Evolutionary conservation across 2,113 vertebrate species (phyloP), one percentile per base, ranked within the genome.

Genomic region (Protobothrops flavoviridis): DNA sequence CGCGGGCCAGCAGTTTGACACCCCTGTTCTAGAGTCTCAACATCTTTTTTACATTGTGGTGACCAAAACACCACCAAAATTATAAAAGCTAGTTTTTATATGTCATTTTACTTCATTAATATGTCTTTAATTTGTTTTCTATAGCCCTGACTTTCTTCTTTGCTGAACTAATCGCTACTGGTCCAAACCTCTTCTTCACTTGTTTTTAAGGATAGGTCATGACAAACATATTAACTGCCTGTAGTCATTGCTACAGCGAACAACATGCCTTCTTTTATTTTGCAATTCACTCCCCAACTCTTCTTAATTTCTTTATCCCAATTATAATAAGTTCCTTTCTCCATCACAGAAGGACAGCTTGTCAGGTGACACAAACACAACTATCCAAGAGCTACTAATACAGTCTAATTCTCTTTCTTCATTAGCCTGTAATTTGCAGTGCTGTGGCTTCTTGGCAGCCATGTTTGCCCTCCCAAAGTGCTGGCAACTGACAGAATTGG

Each of bases 401-500:
- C 57, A 94, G 91, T 81, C 87, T 85, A 94, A 92, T 93, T 94
- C 9, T 45, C 50, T 95, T 95, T 95, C 39, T 33, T 95, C 39
- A 43, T 94, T 93, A 93, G 90, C 81, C 88, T 48, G 92, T 85
- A 94, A 90, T 95, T 95, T 96, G 48, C 91, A 95, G n/a, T 90
- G 29, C n/a, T 93, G 87, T 92, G 55, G 93, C 94, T 93, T 59
- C 91, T 95, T 96, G 93, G 90, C 92, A 91, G 43, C 26, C 43
- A 94, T 92, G 90, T 90, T 94, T 94, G n/a, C 61, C 87, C 59
- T 91, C 43, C 61, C 87, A 93, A 93, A 93, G 59, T 59, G 87
- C 56, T 88, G 64, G 57, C 64, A 39, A 4, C 94, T 93, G 85
- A 90, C 95, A 94, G 39, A 87, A 55, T 92, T 92, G 95, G 52